Base-by-base conservation (phyloP, 2,888 invertebrate genomes). In the Pterobdella sp. region DNA sequence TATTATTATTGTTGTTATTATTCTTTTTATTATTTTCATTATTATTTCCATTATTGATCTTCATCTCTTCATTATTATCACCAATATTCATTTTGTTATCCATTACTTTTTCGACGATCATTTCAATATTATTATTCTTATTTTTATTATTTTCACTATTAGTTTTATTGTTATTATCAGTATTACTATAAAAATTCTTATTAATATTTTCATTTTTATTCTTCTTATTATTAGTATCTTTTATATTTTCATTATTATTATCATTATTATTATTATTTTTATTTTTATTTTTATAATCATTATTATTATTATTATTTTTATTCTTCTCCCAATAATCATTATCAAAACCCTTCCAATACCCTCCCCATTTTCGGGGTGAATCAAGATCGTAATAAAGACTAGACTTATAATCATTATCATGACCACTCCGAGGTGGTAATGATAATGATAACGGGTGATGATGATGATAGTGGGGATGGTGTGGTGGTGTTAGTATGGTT, bases 401-500 rank as follows among this genome's bases (percentile, higher is more conserved):
- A 56, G 26, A 56, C n/a, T 56, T 56, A 22, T 4, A 56, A 56
- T 4, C n/a, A 22, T 56, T 26, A 18, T 56, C 60, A 22, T 56
- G 4, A n/a, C 18, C 18, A n/a, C 26, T 26, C n/a, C n/a, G 26
- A 56, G 60, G 60, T 22, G 60, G 60, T 7, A 56, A n/a, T 4
- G 60, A 56, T 22, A 56, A 26, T 4, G 60, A 56, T 22, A 56
- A 26, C n/a, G 60, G 60, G 60, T 56, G 60, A 26, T 56, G 60
- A 26, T 56, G 60, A 26, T 56, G 60, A 26, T 56, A 56, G 60
- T 56, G 60, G 60, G 60, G 60, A 26, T 56, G 60, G 60, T 56
- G 60, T 4, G 60, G 60, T 26, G 60, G 26, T n/a, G n/a, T 3
- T 56, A n/a, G n/a, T n/a, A n/a, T n/a, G n/a, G n/a, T n/a, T n/a